These are phyloP conservation scores for Gari tellinella DNA, from an alignment of 2,888 invertebrate genomes.

Conservation along the genomic window DNA sequence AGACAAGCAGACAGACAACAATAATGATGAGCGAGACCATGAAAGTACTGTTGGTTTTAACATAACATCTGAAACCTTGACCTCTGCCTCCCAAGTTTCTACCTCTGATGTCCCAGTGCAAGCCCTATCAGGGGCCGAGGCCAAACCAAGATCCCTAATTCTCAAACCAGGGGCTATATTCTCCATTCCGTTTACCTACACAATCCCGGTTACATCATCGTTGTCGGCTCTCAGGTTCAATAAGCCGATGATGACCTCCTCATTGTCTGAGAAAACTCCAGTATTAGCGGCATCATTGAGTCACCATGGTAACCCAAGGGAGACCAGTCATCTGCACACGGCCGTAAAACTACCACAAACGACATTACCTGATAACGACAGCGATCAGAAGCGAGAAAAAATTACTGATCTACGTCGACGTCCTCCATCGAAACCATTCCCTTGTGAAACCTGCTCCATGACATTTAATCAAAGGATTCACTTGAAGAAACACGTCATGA, in stretches of 20 bases:
- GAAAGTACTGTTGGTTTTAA: not conserved
- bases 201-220: conserved; percentile 21
- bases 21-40: not conserved
- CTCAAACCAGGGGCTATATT: conserved; percentile 69
- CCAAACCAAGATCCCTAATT: conserved; percentile 61
- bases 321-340: too few species aligned
- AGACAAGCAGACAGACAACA: not conserved
- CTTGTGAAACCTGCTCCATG: conserved; percentile 81
- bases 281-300: too few species aligned
- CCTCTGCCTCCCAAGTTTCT: not conserved
- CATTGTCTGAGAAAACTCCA: too few species aligned
- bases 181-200: conserved; percentile 72
- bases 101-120: not conserved
- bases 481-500: conserved; percentile 83
- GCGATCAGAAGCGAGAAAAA: not conserved
- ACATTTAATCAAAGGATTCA: conserved; percentile 84
- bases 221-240: too few species aligned
- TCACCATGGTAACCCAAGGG: too few species aligned
- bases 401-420: conserved; percentile 1
- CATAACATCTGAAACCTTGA: not conserved
- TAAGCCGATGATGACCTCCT: too few species aligned
- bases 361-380: too few species aligned
- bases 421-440: conserved; percentile 73
- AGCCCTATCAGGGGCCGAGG: conserved; percentile 11
- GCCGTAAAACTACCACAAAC: too few species aligned